phyloP scores from a whole-genome alignment of 2,797 vertebrate genomes.

The Momotus momota region DNA sequence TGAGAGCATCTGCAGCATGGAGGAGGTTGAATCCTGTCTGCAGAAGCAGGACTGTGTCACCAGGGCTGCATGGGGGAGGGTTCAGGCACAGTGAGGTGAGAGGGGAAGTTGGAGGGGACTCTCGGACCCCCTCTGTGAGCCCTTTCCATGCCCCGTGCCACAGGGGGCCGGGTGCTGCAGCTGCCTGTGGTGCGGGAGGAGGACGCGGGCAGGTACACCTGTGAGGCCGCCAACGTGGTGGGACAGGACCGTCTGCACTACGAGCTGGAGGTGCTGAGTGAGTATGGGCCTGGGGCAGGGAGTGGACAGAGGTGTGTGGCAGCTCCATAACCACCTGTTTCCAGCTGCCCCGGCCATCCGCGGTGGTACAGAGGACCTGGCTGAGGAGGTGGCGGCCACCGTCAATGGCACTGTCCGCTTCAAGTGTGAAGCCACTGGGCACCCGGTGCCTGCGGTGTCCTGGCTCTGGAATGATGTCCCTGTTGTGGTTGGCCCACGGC shows the following conservation, averaged over 20 bases:
- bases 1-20: background rate
- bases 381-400: slow-evolving; percentile 85
- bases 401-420: slow-evolving; percentile 84
- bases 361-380: slow-evolving; percentile 79
- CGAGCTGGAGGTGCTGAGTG: slow-evolving; percentile 88
- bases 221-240: slow-evolving; percentile 87
- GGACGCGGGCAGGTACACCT: slow-evolving; percentile 87
- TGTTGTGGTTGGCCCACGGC: slow-evolving; percentile 71
- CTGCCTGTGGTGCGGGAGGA: slow-evolving; percentile 81
- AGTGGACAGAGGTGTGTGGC: rapidly evolving
- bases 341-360: slow-evolving; percentile 87
- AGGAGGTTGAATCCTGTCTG: no score
- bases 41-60: background rate
- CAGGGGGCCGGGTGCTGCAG: slow-evolving; percentile 73
- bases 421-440: slow-evolving; percentile 82
- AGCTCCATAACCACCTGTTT: background rate
- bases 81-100: rapidly evolving
- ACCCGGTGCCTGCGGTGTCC: slow-evolving; percentile 82
- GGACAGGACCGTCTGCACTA: slow-evolving; percentile 90
- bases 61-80: rapidly evolving
- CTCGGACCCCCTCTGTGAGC: rapidly evolving
- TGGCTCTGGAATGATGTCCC: slow-evolving; percentile 87
- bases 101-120: background rate
- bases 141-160: background rate
- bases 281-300: background rate